These are phyloP conservation scores for Pachypsylla venusta DNA, from an alignment of 1,140 invertebrate species.

Conservation along the genomic window DNA sequence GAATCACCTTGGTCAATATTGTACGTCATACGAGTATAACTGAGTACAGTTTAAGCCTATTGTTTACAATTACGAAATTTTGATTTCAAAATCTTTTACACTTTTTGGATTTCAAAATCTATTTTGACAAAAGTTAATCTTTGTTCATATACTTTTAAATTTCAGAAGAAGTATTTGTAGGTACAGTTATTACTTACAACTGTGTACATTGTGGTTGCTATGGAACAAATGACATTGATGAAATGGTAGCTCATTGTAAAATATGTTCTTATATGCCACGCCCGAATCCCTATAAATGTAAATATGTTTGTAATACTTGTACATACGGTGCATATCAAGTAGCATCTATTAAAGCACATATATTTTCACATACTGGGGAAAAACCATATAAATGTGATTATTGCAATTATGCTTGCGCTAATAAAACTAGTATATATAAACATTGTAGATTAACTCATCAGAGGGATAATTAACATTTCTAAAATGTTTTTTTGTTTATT, in stretches of 20 bases:
- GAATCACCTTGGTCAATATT: too few relatives aligned
- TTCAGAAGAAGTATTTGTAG: too few relatives aligned
- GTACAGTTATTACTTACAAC: not conserved
- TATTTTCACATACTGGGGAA: constrained; percentile 14
- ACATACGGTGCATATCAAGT: not conserved
- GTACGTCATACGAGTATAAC: too few relatives aligned
- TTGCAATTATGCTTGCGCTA: constrained; percentile 14
- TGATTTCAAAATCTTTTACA: too few relatives aligned
- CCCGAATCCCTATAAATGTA: not conserved
- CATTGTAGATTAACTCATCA: constrained; percentile 3
- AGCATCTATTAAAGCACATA: constrained; percentile 3
- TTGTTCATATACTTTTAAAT: too few relatives aligned
- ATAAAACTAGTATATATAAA: constrained; percentile 13
- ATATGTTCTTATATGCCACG: not conserved
- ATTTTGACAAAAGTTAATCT: too few relatives aligned
- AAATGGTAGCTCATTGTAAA: not conserved
- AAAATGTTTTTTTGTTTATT: too few relatives aligned
- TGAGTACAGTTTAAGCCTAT: too few relatives aligned
- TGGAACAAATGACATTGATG: not conserved
- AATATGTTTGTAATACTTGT: not conserved
- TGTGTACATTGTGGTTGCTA: not conserved
- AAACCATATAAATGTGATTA: constrained; percentile 14
- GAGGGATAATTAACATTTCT: too few relatives aligned
- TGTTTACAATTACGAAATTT: too few relatives aligned
- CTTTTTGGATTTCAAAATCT: too few relatives aligned